Percentiles rank a stretch among this genome's conserved stretches.
Conservation (phyloP, 2,797 vertebrate species). For the Rhynchotus rufescens region DNA sequence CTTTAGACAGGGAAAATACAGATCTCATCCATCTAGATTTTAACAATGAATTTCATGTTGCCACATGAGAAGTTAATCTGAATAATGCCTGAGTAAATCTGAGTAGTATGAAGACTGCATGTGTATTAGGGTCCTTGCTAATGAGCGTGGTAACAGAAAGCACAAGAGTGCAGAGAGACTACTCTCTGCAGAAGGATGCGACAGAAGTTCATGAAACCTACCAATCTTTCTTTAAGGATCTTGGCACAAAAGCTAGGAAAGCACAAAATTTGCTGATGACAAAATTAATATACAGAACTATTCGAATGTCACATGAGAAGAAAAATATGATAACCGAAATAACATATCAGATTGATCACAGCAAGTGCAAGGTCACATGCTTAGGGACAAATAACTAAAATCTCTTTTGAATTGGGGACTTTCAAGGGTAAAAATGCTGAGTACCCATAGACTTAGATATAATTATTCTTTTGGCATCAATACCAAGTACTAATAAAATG, state of each 20-base stretch:
- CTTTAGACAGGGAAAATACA: background rate
- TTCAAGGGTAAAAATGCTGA: slow-evolving; percentile 34
- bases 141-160: background rate
- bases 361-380: slow-evolving; percentile 34
- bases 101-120: background rate
- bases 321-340: slow-evolving; percentile 47
- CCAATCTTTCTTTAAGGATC: background rate
- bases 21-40: background rate
- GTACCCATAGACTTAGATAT: background rate
- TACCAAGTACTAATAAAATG: background rate
- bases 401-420: slow-evolving; percentile 28
- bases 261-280: slow-evolving; percentile 42
- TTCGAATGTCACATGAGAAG: slow-evolving; percentile 30
- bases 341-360: slow-evolving; percentile 46
- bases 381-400: slow-evolving; percentile 22
- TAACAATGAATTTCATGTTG: background rate
- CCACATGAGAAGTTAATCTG: background rate
- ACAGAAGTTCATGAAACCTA: slow-evolving; percentile 4
- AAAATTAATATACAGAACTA: slow-evolving; percentile 33
- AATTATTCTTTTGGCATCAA: background rate
- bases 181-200: background rate
- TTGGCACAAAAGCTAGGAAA: slow-evolving; percentile 11
- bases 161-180: background rate
- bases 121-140: background rate
- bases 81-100: background rate